Base-by-base conservation (phyloP, 2,113 vertebrate genomes). In the Scophthalmus maximus region DNA sequence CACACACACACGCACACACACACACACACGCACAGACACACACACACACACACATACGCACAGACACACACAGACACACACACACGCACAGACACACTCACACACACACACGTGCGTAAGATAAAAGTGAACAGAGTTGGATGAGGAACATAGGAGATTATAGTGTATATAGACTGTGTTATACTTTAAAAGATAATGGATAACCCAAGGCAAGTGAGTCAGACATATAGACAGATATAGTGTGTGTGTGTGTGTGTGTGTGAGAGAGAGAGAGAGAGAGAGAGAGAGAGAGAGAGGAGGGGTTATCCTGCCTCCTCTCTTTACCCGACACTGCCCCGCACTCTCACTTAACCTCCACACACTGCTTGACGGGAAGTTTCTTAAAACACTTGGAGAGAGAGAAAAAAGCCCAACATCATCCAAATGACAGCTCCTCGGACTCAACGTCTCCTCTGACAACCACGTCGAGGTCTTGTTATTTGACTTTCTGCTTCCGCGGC, bases 331-430 rank as follows among this genome's bases (percentile, higher is more conserved):
- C 84, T 81, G 78, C 70, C 86, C 83, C 64, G 62, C 84, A 94
- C 95, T 94, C 94, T 81, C 93, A 94, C 94, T 87, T 94, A 93
- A 94, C 95, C 95, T 95, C 94, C 92, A 93, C 94, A 90, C 90
- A 88, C 94, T 94, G 94, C 94, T 93, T 94, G 95, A 95, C 95
- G 93, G 95, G 95, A 95, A 95, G 94, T 95, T 77, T 95, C 93
- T 95, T 92, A 84, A 94, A 95, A 93, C 91, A 94, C 92, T 95
- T 95, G 93, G 90, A 29, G 7, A 29, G 5, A 18, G 2, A 47
- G 26, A 2, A 34, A 9, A 3, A 90, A 93, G 20, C n/a, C 9
- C 15, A 17, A 25, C 5, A 3, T 1, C 50, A 17, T 27, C 8
- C 26, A 7, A 1, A 93, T 94, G 93, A 52, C 66, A 67, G 93